Conservation (phyloP, 1,140 invertebrate genomes). For the Saxidomus purpurata region DNA sequence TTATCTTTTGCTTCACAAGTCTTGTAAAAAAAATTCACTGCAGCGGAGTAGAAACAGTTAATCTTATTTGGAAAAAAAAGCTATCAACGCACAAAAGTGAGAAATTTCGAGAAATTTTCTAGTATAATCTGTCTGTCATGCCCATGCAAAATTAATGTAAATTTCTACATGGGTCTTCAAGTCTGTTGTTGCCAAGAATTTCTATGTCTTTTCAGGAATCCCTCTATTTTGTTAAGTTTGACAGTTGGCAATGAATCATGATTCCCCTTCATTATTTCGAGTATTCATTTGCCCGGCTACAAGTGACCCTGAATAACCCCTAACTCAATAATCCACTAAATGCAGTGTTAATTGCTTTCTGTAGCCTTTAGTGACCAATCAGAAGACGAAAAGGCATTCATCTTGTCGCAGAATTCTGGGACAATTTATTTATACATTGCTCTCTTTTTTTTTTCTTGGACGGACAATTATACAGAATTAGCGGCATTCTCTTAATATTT, state of each 20-base stretch:
- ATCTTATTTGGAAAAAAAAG: neutral
- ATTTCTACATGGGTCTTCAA: neutral
- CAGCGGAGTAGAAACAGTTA: too few species aligned
- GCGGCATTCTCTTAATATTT: conserved; percentile 43
- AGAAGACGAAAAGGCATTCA: conserved; percentile 34
- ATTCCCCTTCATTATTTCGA: conserved; percentile 35
- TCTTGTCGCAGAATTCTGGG: conserved; percentile 8
- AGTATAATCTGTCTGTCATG: too few species aligned
- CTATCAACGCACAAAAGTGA: neutral
- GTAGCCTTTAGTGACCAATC: conserved; percentile 33
- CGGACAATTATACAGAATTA: conserved; percentile 33
- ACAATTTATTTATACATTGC: conserved; percentile 14
- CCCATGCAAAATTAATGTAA: neutral
- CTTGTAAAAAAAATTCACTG: too few species aligned
- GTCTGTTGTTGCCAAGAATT: conserved; percentile 20
- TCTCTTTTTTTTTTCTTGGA: neutral
- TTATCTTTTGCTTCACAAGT: too few species aligned
- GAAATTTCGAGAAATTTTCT: neutral
- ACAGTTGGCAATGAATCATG: conserved; percentile 55
- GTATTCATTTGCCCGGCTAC: conserved; percentile 40
- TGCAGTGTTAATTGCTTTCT: conserved; percentile 63
- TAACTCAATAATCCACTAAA: conserved; percentile 59
- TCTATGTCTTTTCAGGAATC: conserved; percentile 17
- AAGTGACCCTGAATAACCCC: conserved; percentile 58
- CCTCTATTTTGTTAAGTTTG: conserved; percentile 33